phyloP scores from a whole-genome alignment of 2,797 vertebrate genomes.

The Pipistrellus pipistrellus region DNA sequence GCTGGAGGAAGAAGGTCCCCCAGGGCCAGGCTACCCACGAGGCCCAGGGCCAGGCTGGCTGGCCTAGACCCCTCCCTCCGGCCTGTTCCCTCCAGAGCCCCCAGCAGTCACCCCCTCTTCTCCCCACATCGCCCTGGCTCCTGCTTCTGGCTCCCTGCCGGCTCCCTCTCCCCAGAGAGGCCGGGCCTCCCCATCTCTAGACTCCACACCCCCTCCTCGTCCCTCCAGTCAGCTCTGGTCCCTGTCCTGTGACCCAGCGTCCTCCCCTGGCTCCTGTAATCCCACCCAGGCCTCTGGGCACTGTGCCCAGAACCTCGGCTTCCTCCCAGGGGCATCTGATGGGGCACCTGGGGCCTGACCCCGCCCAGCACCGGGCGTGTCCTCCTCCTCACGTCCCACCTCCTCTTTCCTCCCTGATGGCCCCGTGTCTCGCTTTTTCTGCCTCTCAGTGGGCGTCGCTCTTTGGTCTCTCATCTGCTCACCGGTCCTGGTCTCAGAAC shows the following conservation, averaged over 20 bases:
- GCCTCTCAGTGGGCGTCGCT: not conserved
- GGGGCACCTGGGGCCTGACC: not conserved
- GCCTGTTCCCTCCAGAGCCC: not conserved
- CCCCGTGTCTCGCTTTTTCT: slow-evolving; percentile 49
- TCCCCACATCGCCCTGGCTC: not conserved
- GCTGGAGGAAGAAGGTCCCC: not conserved
- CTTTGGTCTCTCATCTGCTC: not conserved
- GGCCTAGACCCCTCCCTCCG: not conserved
- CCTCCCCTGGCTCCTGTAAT: slow-evolving; percentile 15
- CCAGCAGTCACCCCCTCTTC: no score
- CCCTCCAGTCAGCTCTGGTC: not conserved
- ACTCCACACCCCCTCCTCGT: no score
- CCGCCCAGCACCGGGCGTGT: not conserved
- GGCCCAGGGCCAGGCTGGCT: not conserved
- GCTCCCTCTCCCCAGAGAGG: not conserved
- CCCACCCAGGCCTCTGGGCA: slow-evolving; percentile 42
- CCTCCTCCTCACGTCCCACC: not conserved
- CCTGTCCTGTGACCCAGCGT: not conserved
- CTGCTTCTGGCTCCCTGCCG: not conserved
- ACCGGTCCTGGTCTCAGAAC: not conserved
- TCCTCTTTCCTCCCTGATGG: not conserved
- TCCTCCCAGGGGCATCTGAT: slow-evolving; percentile 12
- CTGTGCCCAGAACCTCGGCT: slow-evolving; percentile 6
- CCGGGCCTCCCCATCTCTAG: not conserved
- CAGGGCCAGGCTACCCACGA: not conserved